Conservation (phyloP, 2,797 vertebrate genomes). For the Leucoraja ocellata region DNA sequence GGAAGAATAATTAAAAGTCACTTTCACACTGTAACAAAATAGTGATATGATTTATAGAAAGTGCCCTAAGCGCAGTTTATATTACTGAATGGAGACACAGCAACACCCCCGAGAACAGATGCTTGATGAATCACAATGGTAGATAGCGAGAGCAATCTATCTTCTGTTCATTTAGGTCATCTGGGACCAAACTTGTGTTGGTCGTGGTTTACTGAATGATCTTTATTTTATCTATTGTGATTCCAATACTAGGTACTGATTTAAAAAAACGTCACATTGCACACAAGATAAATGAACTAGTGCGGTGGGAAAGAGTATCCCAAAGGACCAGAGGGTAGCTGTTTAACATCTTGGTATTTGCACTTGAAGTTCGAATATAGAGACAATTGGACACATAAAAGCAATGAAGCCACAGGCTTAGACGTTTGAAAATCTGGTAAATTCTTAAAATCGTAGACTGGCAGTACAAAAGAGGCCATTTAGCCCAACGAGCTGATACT, state of each 20-base stretch:
- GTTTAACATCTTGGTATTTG: background rate
- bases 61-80: background rate
- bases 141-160: background rate
- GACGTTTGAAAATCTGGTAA: background rate
- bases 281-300: conserved; percentile 24
- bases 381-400: background rate
- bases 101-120: background rate
- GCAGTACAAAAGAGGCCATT: background rate
- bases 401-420: background rate
- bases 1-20: background rate
- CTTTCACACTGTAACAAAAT: background rate
- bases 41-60: background rate
- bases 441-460: background rate
- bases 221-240: background rate
- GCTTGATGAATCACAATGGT: background rate
- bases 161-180: background rate
- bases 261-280: background rate
- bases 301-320: background rate
- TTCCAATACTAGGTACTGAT: background rate
- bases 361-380: background rate
- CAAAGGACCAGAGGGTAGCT: background rate
- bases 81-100: background rate
- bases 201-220: conserved; percentile 18
- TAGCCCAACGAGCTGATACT: background rate
- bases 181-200: background rate